Conservation (phyloP, 2,113 vertebrate genomes). For the Mandrillus leucophaeus region DNA sequence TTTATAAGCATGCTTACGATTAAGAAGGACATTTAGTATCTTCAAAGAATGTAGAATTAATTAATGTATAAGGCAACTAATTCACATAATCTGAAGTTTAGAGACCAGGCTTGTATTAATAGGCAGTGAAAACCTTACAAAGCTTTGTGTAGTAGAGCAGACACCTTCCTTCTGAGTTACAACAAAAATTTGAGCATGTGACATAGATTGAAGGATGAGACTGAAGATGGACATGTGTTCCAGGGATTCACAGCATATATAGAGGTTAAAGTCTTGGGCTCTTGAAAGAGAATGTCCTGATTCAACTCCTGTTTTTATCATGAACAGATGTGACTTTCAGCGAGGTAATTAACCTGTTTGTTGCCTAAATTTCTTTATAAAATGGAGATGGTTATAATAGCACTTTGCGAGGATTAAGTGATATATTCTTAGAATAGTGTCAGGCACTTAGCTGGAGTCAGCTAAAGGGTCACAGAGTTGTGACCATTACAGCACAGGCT, state of each 20-base stretch:
- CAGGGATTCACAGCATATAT: neutral
- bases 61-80: neutral
- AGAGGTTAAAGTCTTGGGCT: neutral
- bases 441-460: neutral
- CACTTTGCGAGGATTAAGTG: neutral
- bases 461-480: neutral
- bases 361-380: constrained; percentile 31
- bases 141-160: neutral
- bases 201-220: neutral
- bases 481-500: neutral
- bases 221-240: neutral
- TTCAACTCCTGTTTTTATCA: neutral
- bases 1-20: constrained; percentile 9
- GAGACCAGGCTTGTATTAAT: neutral
- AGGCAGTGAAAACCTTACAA: neutral
- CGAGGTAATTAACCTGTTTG: neutral
- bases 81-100: neutral
- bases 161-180: neutral
- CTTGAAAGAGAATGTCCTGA: neutral
- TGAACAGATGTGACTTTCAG: neutral
- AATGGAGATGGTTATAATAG: neutral
- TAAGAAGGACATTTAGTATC: neutral
- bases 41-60: neutral
- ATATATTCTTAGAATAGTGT: neutral
- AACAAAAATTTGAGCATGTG: neutral